These are phyloP conservation scores for Chlorodrepanis virens DNA, from an alignment of 2,113 vertebrate genomes.

Conservation along the genomic window DNA sequence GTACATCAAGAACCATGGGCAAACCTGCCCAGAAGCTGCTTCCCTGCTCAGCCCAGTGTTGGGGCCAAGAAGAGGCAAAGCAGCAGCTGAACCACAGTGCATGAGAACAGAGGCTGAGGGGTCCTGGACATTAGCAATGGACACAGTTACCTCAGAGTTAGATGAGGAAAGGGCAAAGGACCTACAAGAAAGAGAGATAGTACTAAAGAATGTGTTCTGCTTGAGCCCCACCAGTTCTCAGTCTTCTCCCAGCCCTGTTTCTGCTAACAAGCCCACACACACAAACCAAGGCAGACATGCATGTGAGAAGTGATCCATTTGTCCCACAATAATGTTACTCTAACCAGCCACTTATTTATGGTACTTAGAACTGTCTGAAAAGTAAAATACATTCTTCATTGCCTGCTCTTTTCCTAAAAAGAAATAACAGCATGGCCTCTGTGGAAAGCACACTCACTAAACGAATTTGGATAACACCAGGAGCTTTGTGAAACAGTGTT, in stretches of 20 bases:
- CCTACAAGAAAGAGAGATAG: background rate
- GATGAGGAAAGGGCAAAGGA: background rate
- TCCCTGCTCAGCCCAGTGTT: background rate
- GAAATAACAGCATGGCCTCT: background rate
- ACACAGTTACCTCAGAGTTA: background rate
- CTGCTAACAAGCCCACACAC: background rate
- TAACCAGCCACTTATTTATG: background rate
- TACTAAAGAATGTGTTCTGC: background rate
- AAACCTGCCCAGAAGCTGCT: background rate
- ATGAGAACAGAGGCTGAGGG: rapidly evolving
- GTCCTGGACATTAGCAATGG: background rate
- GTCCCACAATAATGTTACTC: background rate
- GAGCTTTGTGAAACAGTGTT: background rate
- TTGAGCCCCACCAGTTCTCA: background rate
- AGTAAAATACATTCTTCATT: background rate
- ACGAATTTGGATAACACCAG: background rate
- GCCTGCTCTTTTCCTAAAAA: background rate
- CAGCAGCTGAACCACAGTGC: background rate
- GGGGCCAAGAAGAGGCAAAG: background rate
- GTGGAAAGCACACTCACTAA: background rate
- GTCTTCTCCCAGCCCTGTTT: background rate
- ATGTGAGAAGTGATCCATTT: background rate
- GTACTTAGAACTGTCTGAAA: background rate
- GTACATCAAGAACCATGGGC: background rate
- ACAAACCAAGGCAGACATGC: background rate